These are phyloP conservation scores for Mustela erminea DNA, from an alignment of 2,797 vertebrate genomes.

Conservation along the genomic window DNA sequence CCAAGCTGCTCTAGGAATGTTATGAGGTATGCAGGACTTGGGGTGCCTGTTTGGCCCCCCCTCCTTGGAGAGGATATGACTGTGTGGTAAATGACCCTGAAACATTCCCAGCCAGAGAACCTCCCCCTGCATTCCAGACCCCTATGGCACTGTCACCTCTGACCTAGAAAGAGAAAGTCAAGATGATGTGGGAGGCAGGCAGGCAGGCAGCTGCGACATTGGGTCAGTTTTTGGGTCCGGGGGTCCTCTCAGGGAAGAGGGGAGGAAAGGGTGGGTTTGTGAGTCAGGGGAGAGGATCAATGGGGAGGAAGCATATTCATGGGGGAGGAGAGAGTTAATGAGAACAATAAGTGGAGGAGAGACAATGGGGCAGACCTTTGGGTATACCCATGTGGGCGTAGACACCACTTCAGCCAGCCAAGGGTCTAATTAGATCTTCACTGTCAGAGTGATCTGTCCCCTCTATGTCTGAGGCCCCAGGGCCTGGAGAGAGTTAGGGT, in stretches of 20 bases:
- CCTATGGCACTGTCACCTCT: conserved; percentile 25
- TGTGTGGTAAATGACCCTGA: conserved; percentile 6
- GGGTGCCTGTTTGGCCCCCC: neutral
- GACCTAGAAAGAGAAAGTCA: neutral
- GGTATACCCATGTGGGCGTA: neutral
- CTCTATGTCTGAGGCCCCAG: conserved; percentile 19
- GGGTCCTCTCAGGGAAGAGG: neutral
- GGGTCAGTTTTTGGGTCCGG: neutral
- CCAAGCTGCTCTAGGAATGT: conserved; percentile 54
- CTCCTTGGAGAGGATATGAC: neutral
- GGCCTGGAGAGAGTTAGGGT: conserved; percentile 47
- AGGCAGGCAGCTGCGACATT: neutral
- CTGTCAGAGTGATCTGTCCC: conserved; percentile 26
- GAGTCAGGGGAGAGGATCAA: neutral
- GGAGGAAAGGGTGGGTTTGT: neutral
- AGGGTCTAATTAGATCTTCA: conserved; percentile 52
- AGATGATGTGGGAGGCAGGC: neutral
- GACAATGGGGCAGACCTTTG: neutral
- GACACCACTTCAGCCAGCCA: neutral
- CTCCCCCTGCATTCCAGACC: conserved; percentile 39
- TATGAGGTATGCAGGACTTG: neutral
- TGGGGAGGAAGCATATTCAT: conserved; percentile 47
- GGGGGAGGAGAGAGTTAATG: neutral
- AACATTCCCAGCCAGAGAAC: conserved; percentile 28
- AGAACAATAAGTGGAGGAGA: neutral